Conservation (phyloP, 2,113 vertebrate genomes). For the Fulmarus glacialis region DNA sequence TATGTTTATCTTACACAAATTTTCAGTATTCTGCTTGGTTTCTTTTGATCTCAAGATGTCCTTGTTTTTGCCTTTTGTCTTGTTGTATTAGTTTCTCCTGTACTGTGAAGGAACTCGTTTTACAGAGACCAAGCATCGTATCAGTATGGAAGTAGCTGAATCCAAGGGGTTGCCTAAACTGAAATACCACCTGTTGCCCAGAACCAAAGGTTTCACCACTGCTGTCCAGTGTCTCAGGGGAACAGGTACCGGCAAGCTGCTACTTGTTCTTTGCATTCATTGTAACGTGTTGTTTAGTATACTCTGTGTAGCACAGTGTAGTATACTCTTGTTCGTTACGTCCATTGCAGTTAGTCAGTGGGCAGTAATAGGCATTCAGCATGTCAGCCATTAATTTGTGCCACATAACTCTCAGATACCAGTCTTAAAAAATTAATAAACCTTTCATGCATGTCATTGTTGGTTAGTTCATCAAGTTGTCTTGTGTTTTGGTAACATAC, state of each 20-base stretch:
- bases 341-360: neutral
- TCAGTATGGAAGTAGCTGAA: conserved; percentile 97
- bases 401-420: neutral
- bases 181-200: conserved; percentile 94
- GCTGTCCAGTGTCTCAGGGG: conserved; percentile 94
- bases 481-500: neutral
- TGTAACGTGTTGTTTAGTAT: neutral
- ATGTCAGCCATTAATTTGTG: neutral
- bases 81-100: conserved; percentile 85
- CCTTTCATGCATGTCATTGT: neutral
- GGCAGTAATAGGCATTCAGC: neutral
- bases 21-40: neutral
- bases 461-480: neutral
- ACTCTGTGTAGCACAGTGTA: neutral
- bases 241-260: conserved; percentile 80
- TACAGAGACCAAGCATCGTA: conserved; percentile 94
- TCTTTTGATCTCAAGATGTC: neutral
- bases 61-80: neutral
- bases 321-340: neutral
- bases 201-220: conserved; percentile 98
- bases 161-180: conserved; percentile 93
- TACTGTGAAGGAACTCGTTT: conserved; percentile 98
- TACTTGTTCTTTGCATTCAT: neutral
- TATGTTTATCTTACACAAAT: neutral
- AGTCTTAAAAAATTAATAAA: neutral